Conservation (phyloP, 2,797 vertebrate species). For the Pachyuromys duprasi region DNA sequence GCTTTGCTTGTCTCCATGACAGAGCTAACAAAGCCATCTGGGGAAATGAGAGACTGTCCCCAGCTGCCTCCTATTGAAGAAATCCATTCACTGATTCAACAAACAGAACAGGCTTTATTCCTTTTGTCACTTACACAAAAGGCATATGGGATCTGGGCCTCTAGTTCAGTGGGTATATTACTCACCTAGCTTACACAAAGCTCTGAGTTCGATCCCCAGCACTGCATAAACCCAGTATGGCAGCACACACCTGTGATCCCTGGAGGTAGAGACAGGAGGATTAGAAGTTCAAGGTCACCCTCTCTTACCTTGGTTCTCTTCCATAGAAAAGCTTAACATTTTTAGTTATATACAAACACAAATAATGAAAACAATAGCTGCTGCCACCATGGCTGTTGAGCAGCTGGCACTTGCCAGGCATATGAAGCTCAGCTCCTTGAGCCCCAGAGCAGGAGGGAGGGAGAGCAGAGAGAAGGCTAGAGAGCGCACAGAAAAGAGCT, state of each 20-base stretch:
- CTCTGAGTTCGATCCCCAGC: neutral
- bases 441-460: no score
- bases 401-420: neutral
- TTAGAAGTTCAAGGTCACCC: neutral
- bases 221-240: neutral
- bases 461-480: neutral
- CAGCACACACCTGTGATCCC: neutral
- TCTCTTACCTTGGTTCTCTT: neutral
- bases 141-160: neutral
- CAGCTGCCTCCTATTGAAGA: neutral
- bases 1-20: neutral
- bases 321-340: neutral
- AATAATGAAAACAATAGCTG: neutral
- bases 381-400: neutral
- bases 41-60: neutral
- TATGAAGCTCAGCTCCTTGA: neutral
- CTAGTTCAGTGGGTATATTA: neutral
- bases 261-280: neutral
- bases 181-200: neutral
- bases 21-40: neutral
- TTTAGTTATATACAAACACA: neutral
- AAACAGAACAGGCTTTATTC: neutral
- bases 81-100: neutral
- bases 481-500: neutral
- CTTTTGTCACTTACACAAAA: neutral